Base-by-base conservation (phyloP, 2,113 vertebrate genomes). In the Anarrhichthys ocellatus region DNA sequence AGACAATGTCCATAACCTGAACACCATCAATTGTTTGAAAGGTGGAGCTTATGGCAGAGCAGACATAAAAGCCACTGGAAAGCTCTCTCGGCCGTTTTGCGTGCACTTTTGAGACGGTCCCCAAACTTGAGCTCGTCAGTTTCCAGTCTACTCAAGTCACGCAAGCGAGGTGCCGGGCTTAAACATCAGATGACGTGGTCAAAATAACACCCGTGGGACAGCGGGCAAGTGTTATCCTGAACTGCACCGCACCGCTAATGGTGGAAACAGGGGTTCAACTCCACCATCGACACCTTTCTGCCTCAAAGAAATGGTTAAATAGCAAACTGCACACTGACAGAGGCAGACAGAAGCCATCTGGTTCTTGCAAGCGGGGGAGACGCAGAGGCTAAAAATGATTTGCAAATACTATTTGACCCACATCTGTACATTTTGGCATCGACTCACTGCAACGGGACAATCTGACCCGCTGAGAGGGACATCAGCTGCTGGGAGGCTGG, bases 331-430 rank as follows among this genome's bases (percentile, higher is more conserved):
- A 15, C n/a, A 0, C 62, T 34, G 58, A 20, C 36, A 29, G 65
- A 74, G 74, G 74, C 11, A 59, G 78, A 62, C 77, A 38, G 22
- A 46, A 61, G 76, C 73, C 88, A 84, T 87, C 82, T 82, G 85
- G 68, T 78, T 82, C 64, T 68, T 18, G 50, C 3, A 44, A 74
- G 38, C 56, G 6, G 75, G 76, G 69, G 65, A 66, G 67, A 81
- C 34, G n/a, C 56, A 66, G 40, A 52, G 52, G 77, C 52, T 69
- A 77, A 78, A 86, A 83, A 80, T 81, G 2, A 59, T 50, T 4
- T 64, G 46, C 64, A 71, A 84, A 76, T 79, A 44, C 73, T 66
- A 52, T 87, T 72, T 75, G 83, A 84, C 84, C 84, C 84, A 87
- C 82, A 87, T 91, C 74, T 87, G 86, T 48, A 74, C 73, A 68